A percentile compares a stretch with the other conserved stretches of the same genome.
Conservation (phyloP, 2,888 invertebrate genomes). For the Elysia crispata region DNA sequence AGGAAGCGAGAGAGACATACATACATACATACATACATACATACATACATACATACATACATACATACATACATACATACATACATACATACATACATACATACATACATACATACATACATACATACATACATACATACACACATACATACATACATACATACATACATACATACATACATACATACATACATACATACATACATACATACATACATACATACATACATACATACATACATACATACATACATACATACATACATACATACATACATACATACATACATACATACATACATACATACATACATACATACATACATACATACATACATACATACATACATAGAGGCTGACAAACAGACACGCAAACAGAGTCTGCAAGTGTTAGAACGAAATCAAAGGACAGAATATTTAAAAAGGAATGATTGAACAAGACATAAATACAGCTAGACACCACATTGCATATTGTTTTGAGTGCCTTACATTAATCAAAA, state of each 20-base stretch:
- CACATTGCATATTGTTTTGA: no score
- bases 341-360: no score
- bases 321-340: no score
- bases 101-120: not conserved
- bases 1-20: not conserved
- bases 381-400: no score
- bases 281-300: not conserved
- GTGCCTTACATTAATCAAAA: no score
- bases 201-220: not conserved
- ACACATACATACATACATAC: not conserved
- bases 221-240: not conserved
- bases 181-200: not conserved
- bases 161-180: not conserved
- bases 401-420: no score
- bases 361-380: no score
- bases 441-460: no score
- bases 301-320: not conserved
- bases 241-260: not conserved
- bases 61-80: constrained; percentile 13
- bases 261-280: not conserved
- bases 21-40: constrained; percentile 5
- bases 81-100: constrained; percentile 23
- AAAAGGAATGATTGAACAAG: no score
- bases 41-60: not conserved
- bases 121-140: not conserved